Evolutionary conservation across 92 coral and sea anemone genomes (phyloP).

Genomic region (Isaurus tuberculatus): DNA sequence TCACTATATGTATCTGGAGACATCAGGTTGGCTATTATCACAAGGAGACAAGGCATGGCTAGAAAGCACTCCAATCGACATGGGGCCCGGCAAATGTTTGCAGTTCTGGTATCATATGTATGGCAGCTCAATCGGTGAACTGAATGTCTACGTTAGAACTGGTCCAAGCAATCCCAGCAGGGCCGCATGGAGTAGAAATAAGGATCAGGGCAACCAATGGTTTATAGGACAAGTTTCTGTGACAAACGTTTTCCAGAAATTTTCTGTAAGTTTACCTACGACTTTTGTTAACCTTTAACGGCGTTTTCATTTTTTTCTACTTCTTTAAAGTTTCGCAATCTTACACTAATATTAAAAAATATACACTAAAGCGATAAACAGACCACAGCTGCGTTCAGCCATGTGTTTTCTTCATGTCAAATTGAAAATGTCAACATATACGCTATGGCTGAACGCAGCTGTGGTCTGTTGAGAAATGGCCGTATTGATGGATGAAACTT

Average conservation of each 20-base stretch:
- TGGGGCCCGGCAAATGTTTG: constrained; percentile 85
- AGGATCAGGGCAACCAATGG: constrained; percentile 96
- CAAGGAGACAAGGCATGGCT: constrained; percentile 79
- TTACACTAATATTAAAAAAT: too few species aligned
- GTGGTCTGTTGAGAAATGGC: too few species aligned
- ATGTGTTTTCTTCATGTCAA: too few species aligned
- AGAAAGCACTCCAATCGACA: constrained; percentile 66
- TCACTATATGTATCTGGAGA: constrained; percentile 90
- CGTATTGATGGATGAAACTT: too few species aligned
- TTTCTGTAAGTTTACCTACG: constrained; percentile 28
- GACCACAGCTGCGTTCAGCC: too few species aligned
- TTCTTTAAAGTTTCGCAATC: too few species aligned
- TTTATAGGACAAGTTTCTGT: constrained; percentile 86
- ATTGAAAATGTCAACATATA: too few species aligned
- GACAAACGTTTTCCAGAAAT: constrained; percentile 36
- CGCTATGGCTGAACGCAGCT: too few species aligned
- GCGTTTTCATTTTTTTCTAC: too few species aligned
- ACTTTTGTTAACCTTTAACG: not conserved
- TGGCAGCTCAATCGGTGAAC: constrained; percentile 87
- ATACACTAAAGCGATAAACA: too few species aligned
- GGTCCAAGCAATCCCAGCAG: constrained; percentile 57
- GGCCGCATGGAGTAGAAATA: constrained; percentile 80
- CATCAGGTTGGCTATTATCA: constrained; percentile 35
- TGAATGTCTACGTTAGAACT: constrained; percentile 78
- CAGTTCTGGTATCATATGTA: constrained; percentile 99